Percentiles rank a stretch among this genome's conserved stretches.
Evolutionary conservation across 2,888 invertebrate genomes (phyloP).

Genomic region (Mesorhabditis spiculigera): DNA sequence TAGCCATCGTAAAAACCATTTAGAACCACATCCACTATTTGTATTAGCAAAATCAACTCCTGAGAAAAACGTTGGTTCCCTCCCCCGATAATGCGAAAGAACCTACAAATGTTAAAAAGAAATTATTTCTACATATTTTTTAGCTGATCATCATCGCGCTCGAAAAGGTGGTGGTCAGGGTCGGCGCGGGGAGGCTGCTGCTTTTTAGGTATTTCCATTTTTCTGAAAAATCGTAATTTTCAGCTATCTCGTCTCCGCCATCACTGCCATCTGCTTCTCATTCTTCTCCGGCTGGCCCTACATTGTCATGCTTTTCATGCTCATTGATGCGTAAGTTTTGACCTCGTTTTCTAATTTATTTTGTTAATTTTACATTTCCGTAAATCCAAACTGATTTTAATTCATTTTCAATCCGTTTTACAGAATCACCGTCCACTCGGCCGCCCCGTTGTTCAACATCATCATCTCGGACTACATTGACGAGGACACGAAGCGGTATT

Average conservation of each 20-base stretch:
- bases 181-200: conserved; percentile 41
- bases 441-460: conserved; percentile 54
- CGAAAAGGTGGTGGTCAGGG: conserved; percentile 33
- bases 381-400: neutral
- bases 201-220: conserved; percentile 35
- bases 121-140: too few species aligned
- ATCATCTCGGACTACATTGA: conserved; percentile 57
- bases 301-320: conserved; percentile 51
- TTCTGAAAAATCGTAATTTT: conserved; percentile 19
- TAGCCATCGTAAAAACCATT: too few species aligned
- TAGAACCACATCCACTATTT: too few species aligned
- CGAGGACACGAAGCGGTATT: conserved; percentile 41
- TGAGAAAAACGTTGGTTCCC: too few species aligned
- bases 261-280: conserved; percentile 31
- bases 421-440: conserved; percentile 52
- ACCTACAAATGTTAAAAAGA: too few species aligned
- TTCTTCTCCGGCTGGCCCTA: conserved; percentile 37
- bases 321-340: conserved; percentile 51
- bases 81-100: too few species aligned
- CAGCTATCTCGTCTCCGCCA: neutral
- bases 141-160: conserved; percentile 45
- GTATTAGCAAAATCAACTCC: too few species aligned
- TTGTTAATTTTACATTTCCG: too few species aligned
- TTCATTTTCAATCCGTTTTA: conserved; percentile 13
- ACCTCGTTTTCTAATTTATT: too few species aligned